Percentiles rank a stretch among this genome's conserved stretches.
These are phyloP conservation scores for Aphis craccivora DNA, from an alignment of 1,140 invertebrate species.

Conservation along the genomic window DNA sequence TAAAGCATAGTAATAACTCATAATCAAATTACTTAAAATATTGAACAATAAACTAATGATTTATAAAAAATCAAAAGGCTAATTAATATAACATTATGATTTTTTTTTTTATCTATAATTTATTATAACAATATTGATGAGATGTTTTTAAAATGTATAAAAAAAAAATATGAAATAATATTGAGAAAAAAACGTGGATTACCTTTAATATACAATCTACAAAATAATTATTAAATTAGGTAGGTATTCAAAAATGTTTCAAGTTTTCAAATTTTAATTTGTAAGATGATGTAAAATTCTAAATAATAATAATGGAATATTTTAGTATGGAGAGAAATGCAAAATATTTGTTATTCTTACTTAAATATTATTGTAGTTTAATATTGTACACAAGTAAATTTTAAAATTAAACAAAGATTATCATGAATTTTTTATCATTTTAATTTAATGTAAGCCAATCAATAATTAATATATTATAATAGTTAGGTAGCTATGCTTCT, in stretches of 20 bases:
- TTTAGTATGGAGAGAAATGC: constrained; percentile 16
- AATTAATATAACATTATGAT: neutral
- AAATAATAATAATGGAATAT: constrained; percentile 34
- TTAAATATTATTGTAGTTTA: neutral
- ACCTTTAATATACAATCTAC: neutral
- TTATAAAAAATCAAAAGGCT: neutral
- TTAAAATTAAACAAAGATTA: neutral
- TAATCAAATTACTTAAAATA: neutral
- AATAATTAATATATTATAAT: neutral
- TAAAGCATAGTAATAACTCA: neutral
- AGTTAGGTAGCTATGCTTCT: neutral
- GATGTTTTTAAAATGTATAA: neutral
- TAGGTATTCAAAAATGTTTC: neutral
- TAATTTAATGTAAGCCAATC: neutral
- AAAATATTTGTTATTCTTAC: constrained; percentile 5
- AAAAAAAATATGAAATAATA: neutral
- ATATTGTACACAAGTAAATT: constrained; percentile 28
- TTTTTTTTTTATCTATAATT: neutral
- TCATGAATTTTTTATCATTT: neutral
- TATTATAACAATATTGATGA: neutral
- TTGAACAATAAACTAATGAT: neutral
- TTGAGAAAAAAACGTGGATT: neutral
- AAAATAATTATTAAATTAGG: neutral
- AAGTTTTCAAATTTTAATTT: constrained; percentile 9
- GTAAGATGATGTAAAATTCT: neutral